Evolutionary conservation across 1,140 invertebrate species (phyloP).

Genomic region (Dendroctonus ponderosae): DNA sequence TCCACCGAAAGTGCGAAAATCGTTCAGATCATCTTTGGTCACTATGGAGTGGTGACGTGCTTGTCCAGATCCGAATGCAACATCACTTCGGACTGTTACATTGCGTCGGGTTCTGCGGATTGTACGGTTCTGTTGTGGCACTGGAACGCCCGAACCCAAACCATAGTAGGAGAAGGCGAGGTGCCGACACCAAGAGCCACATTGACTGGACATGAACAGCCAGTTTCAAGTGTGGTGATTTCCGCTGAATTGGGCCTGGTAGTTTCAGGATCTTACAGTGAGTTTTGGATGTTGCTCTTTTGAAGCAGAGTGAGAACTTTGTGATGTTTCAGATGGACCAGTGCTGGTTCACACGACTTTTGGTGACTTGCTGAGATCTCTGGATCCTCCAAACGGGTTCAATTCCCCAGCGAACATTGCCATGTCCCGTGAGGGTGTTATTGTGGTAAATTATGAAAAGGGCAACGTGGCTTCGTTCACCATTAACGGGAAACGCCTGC

Average conservation of each 20-base stretch:
- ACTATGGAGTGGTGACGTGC: slow-evolving; percentile 98
- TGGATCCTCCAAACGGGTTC: slow-evolving; percentile 78
- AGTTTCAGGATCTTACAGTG: slow-evolving; percentile 87
- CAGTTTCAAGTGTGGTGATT: slow-evolving; percentile 92
- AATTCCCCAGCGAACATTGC: slow-evolving; percentile 87
- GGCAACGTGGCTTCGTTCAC: slow-evolving; percentile 92
- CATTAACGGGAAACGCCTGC: slow-evolving; percentile 83
- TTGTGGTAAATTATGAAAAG: slow-evolving; percentile 89
- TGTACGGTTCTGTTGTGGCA: slow-evolving; percentile 98
- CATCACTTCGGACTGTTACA: slow-evolving; percentile 97
- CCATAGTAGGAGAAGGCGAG: slow-evolving; percentile 94
- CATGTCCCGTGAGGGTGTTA: slow-evolving; percentile 94
- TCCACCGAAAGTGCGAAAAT: slow-evolving; percentile 97
- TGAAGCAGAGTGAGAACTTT: too few relatives aligned
- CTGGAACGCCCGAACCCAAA: slow-evolving; percentile 94
- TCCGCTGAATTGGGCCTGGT: slow-evolving; percentile 98
- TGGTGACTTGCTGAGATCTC: slow-evolving; percentile 90
- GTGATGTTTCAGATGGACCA: slow-evolving; percentile 72
- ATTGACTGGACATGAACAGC: slow-evolving; percentile 94
- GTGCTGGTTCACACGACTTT: slow-evolving; percentile 97
- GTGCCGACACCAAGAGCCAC: slow-evolving; percentile 92
- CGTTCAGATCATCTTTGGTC: slow-evolving; percentile 96
- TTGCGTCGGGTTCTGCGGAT: slow-evolving; percentile 95
- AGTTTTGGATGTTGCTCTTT: slow-evolving; percentile 45
- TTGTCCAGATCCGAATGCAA: slow-evolving; percentile 97